Evolutionary conservation across 2,888 invertebrate genomes (phyloP), one percentile per base, ranked within the genome.

Genomic region (Leuctra nigra): DNA sequence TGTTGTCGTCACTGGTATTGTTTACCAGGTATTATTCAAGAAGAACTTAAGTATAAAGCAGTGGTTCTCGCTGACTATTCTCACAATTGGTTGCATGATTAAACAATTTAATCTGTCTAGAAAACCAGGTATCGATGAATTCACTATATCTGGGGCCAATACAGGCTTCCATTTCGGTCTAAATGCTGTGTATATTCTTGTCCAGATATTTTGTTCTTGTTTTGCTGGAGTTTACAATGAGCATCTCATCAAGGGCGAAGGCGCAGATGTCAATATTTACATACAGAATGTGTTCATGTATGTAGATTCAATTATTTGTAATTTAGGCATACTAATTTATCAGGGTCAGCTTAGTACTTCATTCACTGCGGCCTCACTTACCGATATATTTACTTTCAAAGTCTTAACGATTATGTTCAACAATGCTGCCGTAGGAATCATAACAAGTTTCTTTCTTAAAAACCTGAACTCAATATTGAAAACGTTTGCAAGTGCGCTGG

Each of bases 251-350:
- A 96, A 96, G 75, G 86, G 86, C 24, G 82, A 85, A 65, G 91
- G 91, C 16, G 81, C 84, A 2, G 83, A 87, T 62, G 86, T 93
- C 0, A 88, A 93, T 68, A 88, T 96, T 66, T 92, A 91, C 73
- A 75, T 95, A 62, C 96, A 96, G 73, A 97, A 96, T 71, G 83
- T 93, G 6, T 96, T 92, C 67, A 94, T 96, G 92, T 96, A 96
- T 70, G 69, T 92, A 24, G 92, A 96, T 72, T 95, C 95, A 3
- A 92, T 96, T 61, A 67, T 93, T n/a, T 94, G 93, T 69, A 96
- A 95, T 71, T 70, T 85, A n/a, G 70, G 82, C 2, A 76, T 93
- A 57, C 75, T 95, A 41, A 63, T 81, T 53, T 68, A 79, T 3
- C 82, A 84, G 68, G 89, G 87, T 0, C 80, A 86, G 65, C 66